Conservation (phyloP, 2,797 vertebrate species). For the Decapterus maruadsi region DNA sequence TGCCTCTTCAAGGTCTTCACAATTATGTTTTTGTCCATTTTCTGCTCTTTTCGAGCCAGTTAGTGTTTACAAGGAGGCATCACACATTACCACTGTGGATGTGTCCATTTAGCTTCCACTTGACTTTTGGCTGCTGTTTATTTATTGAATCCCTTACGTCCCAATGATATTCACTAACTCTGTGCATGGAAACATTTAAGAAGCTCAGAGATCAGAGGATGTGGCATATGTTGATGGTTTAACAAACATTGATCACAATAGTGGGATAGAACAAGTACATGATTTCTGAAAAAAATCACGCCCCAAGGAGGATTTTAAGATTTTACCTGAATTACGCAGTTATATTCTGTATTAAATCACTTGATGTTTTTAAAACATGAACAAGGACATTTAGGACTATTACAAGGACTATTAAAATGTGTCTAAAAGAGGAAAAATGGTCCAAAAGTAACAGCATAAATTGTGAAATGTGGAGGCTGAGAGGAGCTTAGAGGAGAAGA, state of each 20-base stretch:
- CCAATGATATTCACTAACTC: background rate
- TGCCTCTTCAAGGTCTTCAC: slow-evolving; percentile 6
- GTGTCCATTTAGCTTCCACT: background rate
- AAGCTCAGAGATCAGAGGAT: background rate
- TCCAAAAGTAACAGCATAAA: slow-evolving; percentile 9
- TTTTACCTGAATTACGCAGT: too few species aligned
- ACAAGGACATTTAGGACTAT: background rate
- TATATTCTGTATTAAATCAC: background rate
- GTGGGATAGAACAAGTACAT: too few species aligned
- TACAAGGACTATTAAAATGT: slow-evolving; percentile 1
- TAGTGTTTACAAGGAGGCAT: background rate
- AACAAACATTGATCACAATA: too few species aligned
- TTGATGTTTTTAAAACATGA: background rate
- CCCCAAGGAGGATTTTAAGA: too few species aligned
- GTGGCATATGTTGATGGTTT: background rate
- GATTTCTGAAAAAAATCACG: too few species aligned
- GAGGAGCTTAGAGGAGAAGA: slow-evolving; percentile 28
- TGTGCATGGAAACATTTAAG: background rate
- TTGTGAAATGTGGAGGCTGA: slow-evolving; percentile 18
- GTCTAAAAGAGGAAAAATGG: background rate
- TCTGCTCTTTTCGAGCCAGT: background rate
- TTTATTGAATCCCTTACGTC: background rate
- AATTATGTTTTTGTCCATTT: background rate
- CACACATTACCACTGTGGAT: background rate
- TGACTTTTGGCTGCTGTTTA: background rate